Evolutionary conservation across 2,113 vertebrate species (phyloP), one percentile per base, ranked within the genome.

Genomic region (Microtus pennsylvanicus): DNA sequence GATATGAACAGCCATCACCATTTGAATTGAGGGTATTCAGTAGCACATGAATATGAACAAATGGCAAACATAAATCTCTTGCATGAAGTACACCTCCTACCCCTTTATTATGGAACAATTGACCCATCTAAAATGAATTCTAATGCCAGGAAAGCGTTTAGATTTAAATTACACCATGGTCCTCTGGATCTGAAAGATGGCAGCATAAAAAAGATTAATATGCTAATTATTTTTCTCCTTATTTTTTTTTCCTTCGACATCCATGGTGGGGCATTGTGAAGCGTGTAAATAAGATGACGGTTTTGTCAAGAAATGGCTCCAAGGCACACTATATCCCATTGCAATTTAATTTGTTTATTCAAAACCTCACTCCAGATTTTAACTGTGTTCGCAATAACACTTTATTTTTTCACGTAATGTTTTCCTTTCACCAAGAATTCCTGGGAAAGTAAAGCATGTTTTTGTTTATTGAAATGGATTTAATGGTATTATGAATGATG

Each of bases 121-220:
- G 99, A 99, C 99, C 99, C 99, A 99, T 99, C 99, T 99, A 99
- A 99, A 99, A 99, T 99, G 99, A 99, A 99, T 99, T 99, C 99
- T 99, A 99, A 99, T 99, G 99, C 99, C 99, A 99, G 99, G 99
- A 99, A 99, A 99, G 99, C 99, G 99, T 99, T 99, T 99, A 99
- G 99, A 99, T 99, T 99, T 99, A 99, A 99, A 99, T 99, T 99
- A 99, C 99, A 99, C 99, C 99, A 98, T 99, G 99, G 99, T 99
- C 99, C 99, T 99, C 99, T 99, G 99, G 99, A 99, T 99, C 99
- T 99, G 99, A 99, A 99, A 99, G 99, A 99, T 99, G 99, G 99
- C 98, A 99, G 99, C 99, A 99, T 99, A 99, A 99, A 99, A 99
- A 99, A 99, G 99, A 99, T 99, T 99, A 99, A 99, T 99, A 99